Percentiles rank a stretch among this genome's conserved stretches.
Evolutionary conservation across 2,797 vertebrate species (phyloP).

Genomic region (Cyclura pinguis): DNA sequence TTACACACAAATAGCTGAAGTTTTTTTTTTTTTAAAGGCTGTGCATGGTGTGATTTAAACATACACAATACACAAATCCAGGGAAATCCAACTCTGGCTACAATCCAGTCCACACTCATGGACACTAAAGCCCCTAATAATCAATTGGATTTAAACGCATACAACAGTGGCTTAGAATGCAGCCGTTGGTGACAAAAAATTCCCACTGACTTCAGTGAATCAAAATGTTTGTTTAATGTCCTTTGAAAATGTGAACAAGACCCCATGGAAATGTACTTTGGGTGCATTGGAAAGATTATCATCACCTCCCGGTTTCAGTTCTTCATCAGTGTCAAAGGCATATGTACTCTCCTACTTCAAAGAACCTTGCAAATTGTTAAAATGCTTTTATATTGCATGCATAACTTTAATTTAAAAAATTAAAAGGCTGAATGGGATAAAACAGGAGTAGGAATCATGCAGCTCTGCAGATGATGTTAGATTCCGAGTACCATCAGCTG

Average conservation of each 20-base stretch:
- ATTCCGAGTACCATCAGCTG: no score
- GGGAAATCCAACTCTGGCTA: constrained; percentile 29
- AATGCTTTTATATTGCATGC: no score
- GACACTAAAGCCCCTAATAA: constrained; percentile 1
- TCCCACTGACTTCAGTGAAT: background rate
- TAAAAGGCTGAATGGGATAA: background rate
- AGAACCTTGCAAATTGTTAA: background rate
- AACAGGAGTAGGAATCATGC: no score
- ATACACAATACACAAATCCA: background rate
- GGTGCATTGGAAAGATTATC: background rate
- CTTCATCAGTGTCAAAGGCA: background rate
- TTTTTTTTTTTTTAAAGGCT: constrained; percentile 18
- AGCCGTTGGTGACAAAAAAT: constrained; percentile 9
- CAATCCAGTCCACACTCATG: background rate
- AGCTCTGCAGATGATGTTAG: no score
- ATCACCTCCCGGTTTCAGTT: background rate
- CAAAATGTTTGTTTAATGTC: constrained; percentile 1
- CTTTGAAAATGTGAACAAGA: background rate
- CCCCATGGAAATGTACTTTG: background rate
- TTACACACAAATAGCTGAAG: constrained; percentile 41
- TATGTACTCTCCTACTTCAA: background rate
- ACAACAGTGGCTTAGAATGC: background rate
- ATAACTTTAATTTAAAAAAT: no score
- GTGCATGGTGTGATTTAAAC: constrained; percentile 25
- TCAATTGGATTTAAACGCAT: constrained; percentile 3